These are phyloP conservation scores for Cyprinodon diabolis DNA, from an alignment of 2,797 vertebrate species.

Conservation along the genomic window DNA sequence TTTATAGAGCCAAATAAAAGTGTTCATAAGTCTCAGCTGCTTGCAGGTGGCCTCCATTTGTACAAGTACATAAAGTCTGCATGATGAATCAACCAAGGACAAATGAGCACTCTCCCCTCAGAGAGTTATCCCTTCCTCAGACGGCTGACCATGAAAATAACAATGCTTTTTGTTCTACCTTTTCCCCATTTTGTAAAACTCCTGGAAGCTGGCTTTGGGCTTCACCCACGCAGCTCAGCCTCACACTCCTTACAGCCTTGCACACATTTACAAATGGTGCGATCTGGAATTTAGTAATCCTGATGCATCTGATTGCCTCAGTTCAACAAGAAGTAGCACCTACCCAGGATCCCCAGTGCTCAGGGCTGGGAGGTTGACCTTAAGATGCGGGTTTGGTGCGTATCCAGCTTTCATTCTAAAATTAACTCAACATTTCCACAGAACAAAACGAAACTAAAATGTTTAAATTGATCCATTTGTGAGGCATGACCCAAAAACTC, in stretches of 20 bases:
- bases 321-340: not conserved
- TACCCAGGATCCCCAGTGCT: slow-evolving; percentile 21
- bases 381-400: not conserved
- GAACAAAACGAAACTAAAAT: slow-evolving; percentile 22
- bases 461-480: not conserved
- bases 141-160: slow-evolving; percentile 29
- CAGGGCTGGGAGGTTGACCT: slow-evolving; percentile 5
- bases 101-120: slow-evolving; percentile 20
- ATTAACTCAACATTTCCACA: slow-evolving; percentile 9
- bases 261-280: slow-evolving; percentile 33
- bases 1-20: slow-evolving; percentile 36
- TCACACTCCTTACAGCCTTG: not conserved
- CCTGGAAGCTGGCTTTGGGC: slow-evolving; percentile 55
- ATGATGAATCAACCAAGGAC: slow-evolving; percentile 27
- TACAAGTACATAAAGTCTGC: slow-evolving; percentile 14
- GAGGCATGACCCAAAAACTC: slow-evolving; percentile 26
- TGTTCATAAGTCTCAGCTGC: slow-evolving; percentile 22
- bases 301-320: slow-evolving; percentile 55
- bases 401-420: not conserved
- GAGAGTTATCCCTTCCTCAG: slow-evolving; percentile 31
- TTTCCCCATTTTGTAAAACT: slow-evolving; percentile 44
- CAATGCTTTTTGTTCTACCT: slow-evolving; percentile 55
- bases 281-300: slow-evolving; percentile 36
- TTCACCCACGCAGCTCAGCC: slow-evolving; percentile 30
- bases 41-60: slow-evolving; percentile 52